phyloP scores from a whole-genome alignment of 2,888 invertebrate genomes.

The Amblyjoppa proteus region DNA sequence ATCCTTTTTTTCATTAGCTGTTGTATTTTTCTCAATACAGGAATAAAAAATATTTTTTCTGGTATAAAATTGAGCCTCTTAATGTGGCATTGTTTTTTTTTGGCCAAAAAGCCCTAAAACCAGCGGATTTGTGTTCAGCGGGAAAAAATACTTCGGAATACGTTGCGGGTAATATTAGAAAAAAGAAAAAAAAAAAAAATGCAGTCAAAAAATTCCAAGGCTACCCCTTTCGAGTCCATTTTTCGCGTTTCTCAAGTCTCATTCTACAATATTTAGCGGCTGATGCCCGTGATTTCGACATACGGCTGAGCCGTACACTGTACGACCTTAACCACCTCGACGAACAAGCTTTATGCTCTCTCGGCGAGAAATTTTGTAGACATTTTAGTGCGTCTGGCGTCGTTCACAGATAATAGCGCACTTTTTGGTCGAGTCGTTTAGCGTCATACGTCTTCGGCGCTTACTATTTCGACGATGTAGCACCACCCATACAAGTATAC shows the following conservation, averaged over 20 bases:
- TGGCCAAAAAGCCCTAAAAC: too few relatives aligned
- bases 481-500: conserved; percentile 19
- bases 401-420: conserved; percentile 45
- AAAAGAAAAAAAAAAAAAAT: too few relatives aligned
- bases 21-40: too few relatives aligned
- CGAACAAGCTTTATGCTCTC: conserved; percentile 22
- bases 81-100: too few relatives aligned
- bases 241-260: conserved; percentile 13
- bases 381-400: conserved; percentile 53
- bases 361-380: conserved; percentile 29
- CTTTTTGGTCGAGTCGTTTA: conserved; percentile 19
- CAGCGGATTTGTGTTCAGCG: too few relatives aligned
- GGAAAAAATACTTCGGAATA: too few relatives aligned
- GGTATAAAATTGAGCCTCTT: too few relatives aligned
- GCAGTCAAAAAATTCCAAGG: too few relatives aligned
- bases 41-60: too few relatives aligned
- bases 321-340: conserved; percentile 18
- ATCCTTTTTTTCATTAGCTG: too few relatives aligned
- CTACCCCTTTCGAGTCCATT: too few relatives aligned
- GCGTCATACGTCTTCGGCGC: conserved; percentile 5
- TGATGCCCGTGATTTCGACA: background rate
- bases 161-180: too few relatives aligned
- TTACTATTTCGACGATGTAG: conserved; percentile 7
- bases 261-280: conserved; percentile 40
- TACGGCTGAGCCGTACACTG: conserved; percentile 27